Evolutionary conservation across 2,888 invertebrate species (phyloP).

Genomic region (Hesperia comma): DNA sequence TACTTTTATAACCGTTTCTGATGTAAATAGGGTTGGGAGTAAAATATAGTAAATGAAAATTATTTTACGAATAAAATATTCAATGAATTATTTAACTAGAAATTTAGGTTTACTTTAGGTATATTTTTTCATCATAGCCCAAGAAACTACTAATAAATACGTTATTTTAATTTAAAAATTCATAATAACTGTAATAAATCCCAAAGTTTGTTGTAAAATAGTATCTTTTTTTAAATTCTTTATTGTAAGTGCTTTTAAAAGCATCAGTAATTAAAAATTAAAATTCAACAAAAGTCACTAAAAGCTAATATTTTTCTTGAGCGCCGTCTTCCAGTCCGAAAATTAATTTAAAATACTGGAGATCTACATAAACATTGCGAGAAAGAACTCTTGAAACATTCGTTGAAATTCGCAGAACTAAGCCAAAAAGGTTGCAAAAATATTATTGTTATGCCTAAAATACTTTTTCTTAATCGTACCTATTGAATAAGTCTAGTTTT

Average conservation of each 20-base stretch:
- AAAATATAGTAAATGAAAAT: too few species aligned
- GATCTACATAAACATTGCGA: conserved; percentile 39
- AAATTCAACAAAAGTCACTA: conserved; percentile 12
- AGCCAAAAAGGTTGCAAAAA: conserved; percentile 37
- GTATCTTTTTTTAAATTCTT: not conserved
- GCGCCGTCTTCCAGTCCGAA: conserved; percentile 13
- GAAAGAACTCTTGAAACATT: conserved; percentile 37
- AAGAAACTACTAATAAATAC: too few species aligned
- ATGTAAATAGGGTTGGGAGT: too few species aligned
- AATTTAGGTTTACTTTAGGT: too few species aligned
- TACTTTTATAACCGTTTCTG: too few species aligned
- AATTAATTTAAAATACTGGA: conserved; percentile 41
- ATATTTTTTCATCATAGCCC: too few species aligned
- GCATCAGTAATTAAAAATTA: not conserved
- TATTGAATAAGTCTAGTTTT: not conserved
- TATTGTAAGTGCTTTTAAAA: conserved; percentile 3
- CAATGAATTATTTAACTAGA: too few species aligned
- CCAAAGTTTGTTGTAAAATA: too few species aligned
- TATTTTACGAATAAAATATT: too few species aligned
- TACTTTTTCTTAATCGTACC: not conserved
- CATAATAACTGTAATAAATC: too few species aligned
- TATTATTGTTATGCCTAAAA: conserved; percentile 17
- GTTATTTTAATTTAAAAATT: too few species aligned
- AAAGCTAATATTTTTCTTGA: conserved; percentile 9
- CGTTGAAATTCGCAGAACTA: conserved; percentile 37